Evolutionary conservation across 2,797 vertebrate genomes (phyloP), one percentile per base, ranked within the genome.

Genomic region (Coranthus polyacanthus): DNA sequence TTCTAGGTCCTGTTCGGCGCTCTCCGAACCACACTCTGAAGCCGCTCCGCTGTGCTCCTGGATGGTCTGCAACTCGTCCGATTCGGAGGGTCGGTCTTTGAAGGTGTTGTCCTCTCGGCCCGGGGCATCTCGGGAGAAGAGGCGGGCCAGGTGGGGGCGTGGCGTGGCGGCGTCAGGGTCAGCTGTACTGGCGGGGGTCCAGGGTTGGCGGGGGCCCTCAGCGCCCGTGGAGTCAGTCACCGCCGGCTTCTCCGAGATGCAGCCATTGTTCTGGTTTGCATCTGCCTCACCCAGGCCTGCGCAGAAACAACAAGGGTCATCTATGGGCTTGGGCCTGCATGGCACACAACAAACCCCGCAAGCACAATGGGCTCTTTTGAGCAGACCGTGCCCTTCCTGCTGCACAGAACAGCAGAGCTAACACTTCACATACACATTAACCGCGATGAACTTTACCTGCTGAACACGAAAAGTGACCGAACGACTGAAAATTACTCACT

Each of bases 31-130:
- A 50, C 94, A 94, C 92, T 96, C 95, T 72, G 95, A 94, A 82
- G 93, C 93, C 77, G 94, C 86, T 92, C 93, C 92, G 85, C 93
- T 94, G 96, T 98, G 95, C 85, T 99, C 98, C 61, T 94, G 95
- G 93, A 99, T 98, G 95, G 97, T 98, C 95, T 99, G 97, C 80
- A 99, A 94, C 94, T 98, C 98, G 78, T 99, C 98, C 55, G 98
- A 98, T 93, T 98, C 97, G 0, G 97, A 99, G 87, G 98, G 95
- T 92, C 98, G 96, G 73, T 98, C 97, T 98, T 98, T 99, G 97
- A 99, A 99, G 97, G 98, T 99, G 96, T 99, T 99, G 96, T 99
- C 98, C 91, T 98, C 96, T 73, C 98, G 94, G 55, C 97, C 97
- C 73, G 98, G 98, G 86, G 98, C 98, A 95, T 99, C 98, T 95